These are phyloP conservation scores for Dryobotodes eremita DNA, from an alignment of 2,888 invertebrate species.

Conservation along the genomic window DNA sequence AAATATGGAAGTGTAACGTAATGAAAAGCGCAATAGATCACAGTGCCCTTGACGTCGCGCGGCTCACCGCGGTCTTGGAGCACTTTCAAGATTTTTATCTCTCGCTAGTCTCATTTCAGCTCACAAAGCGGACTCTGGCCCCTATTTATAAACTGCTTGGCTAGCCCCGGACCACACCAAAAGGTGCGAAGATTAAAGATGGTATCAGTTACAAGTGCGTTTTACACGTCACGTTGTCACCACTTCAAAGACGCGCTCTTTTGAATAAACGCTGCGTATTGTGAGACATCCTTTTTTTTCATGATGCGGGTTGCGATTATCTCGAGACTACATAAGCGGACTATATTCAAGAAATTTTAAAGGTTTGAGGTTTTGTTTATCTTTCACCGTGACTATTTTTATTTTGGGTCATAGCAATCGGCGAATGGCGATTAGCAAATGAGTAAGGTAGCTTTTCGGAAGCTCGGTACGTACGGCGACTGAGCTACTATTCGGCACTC, in stretches of 20 bases:
- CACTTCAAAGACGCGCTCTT: constrained; percentile 77
- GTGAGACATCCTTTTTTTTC: constrained; percentile 72
- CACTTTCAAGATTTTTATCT: constrained; percentile 88
- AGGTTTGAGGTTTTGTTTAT: constrained; percentile 4
- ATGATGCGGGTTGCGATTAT: constrained; percentile 49
- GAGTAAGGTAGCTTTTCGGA: not conserved
- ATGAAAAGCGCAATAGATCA: constrained; percentile 84
- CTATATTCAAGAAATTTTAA: constrained; percentile 35
- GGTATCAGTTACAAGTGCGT: constrained; percentile 87
- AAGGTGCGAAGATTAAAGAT: constrained; percentile 91
- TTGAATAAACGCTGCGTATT: constrained; percentile 76
- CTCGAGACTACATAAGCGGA: constrained; percentile 35
- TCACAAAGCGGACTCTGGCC: constrained; percentile 84
- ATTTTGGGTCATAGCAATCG: no score
- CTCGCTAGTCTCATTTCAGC: constrained; percentile 86
- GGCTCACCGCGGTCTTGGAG: constrained; percentile 79
- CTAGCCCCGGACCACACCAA: constrained; percentile 81
- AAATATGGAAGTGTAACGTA: constrained; percentile 63
- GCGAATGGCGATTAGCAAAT: no score
- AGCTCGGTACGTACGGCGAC: not conserved
- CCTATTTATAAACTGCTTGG: constrained; percentile 87
- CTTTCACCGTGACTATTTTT: no score
- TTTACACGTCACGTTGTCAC: constrained; percentile 78
- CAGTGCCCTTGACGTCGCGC: constrained; percentile 70
- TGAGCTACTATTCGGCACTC: not conserved